Evolutionary conservation across 2,888 invertebrate species (phyloP), one percentile per base, ranked within the genome.

Genomic region (Himalopsyche tibetana): DNA sequence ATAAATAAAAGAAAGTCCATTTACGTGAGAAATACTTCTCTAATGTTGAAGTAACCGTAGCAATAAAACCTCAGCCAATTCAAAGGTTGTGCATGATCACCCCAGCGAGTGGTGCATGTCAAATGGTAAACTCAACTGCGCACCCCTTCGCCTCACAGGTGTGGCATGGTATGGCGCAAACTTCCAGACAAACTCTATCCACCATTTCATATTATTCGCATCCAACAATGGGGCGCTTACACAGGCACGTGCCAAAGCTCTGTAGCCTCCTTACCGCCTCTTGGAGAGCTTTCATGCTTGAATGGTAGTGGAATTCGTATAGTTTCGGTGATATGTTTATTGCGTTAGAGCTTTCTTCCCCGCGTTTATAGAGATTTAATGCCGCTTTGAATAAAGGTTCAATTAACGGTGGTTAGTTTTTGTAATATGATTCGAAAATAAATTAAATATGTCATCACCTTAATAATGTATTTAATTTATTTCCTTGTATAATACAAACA

Each of bases 221-320:
- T 82, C 82, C 82, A 83, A 85, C 85, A 85, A 85, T 82, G 55
- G 85, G 82, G 82, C 19, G 85, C 80, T 83, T 38, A 80, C 40
- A 74, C 80, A 55, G 83, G 56, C 36, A 83, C 63, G 84, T 79
- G 45, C 42, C 63, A 80, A 45, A 80, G 80, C 81, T 28, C 69
- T 55, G 55, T 81, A 74, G 74, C 51, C 82, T 28, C 74, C 82
- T 51, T 51, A 82, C 82, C 79, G 40, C 55, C 69, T 82, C 85
- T 79, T 74, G 82, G 69, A 69, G 74, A 36, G 74, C 74, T 74
- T 74, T 74, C 38, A 74, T 74, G 74, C 36, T 74, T 74, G 36
- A 74, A 74, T 74, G 15, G 74, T 36, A 74, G 74, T 36, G 74
- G 74, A 74, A 74, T 74, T 74, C 74, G 74, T 36, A 74, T 74